These are phyloP conservation scores for Brachionus rotundiformis DNA, from an alignment of 1,140 invertebrate species.

Conservation along the genomic window DNA sequence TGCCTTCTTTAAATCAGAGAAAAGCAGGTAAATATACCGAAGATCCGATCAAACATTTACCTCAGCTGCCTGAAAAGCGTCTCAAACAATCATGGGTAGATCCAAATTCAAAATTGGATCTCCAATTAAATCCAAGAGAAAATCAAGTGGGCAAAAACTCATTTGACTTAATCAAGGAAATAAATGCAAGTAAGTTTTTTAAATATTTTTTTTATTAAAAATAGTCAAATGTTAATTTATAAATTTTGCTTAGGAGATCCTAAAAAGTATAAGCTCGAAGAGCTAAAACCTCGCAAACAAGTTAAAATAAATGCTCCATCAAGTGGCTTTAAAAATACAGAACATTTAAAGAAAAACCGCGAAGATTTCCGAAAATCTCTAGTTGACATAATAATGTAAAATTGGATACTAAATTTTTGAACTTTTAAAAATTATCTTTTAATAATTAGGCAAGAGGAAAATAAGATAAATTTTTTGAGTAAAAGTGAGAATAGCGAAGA, in stretches of 20 bases:
- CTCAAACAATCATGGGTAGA: constrained; percentile 59
- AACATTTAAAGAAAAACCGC: constrained; percentile 71
- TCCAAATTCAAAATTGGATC: constrained; percentile 25
- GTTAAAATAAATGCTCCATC: constrained; percentile 36
- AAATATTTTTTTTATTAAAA: neutral
- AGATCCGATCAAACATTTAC: constrained; percentile 62
- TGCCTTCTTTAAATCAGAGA: constrained; percentile 10
- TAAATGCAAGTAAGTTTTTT: constrained; percentile 21
- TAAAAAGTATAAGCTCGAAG: constrained; percentile 29
- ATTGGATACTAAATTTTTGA: neutral
- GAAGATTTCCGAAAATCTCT: constrained; percentile 79
- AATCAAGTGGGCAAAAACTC: constrained; percentile 39
- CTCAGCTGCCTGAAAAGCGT: constrained; percentile 61
- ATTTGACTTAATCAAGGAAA: constrained; percentile 46
- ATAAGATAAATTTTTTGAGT: neutral
- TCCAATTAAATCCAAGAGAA: constrained; percentile 39
- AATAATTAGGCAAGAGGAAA: constrained; percentile 6
- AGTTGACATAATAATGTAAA: constrained; percentile 72
- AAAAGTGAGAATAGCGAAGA: constrained; percentile 15
- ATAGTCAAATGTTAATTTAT: too few species aligned
- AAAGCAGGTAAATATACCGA: constrained; percentile 58
- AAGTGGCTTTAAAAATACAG: constrained; percentile 26
- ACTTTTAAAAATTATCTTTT: constrained; percentile 21
- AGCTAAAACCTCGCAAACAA: constrained; percentile 32
- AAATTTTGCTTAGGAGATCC: constrained; percentile 26